Evolutionary conservation across 2,888 invertebrate species (phyloP), one percentile per base, ranked within the genome.

Genomic region (Nemurella pictetii): DNA sequence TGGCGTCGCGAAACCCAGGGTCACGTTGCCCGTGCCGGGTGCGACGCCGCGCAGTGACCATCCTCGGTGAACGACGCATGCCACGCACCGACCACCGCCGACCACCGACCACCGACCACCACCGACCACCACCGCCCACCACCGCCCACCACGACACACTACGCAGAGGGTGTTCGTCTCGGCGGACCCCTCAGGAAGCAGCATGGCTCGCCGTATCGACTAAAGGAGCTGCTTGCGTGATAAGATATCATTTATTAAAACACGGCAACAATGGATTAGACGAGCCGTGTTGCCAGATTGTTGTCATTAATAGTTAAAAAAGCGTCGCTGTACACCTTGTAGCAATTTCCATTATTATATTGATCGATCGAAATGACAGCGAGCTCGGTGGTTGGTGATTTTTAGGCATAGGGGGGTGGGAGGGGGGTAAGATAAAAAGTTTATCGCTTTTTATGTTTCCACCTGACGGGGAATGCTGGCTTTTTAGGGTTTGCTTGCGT

Each of bases 361-460:
- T 55, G 55, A 55, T 55, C 55, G 55, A 55, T 55, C 9, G 9
- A 55, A 20, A 55, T 15, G 55, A 15, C 55, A 55, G 55, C 20
- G 55, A 55, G 3, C n/a, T 55, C 55, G 55, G 20, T 2, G 75
- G 27, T 25, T 4, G 75, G 28, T 75, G 26, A 1, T n/a, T n/a
- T n/a, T n/a, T n/a, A n/a, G n/a, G n/a, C n/a, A n/a, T n/a, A n/a
- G n/a, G n/a, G n/a, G n/a, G n/a, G n/a, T n/a, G n/a, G n/a, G n/a
- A n/a, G 2, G 5, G 28, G 28, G 25, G 28, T 75, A n/a, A 75
- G 75, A 75, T 55, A 55, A 55, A 55, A 36, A 9, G 9, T 75
- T 25, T 75, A n/a, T 27, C 75, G 75, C 27, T 75, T 75, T 75
- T 75, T 26, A 75, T 75, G 75, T 75, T 75, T 55, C 55, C 55